Base-by-base conservation (phyloP, 2,888 invertebrate species). In the Diabrotica balteata region DNA sequence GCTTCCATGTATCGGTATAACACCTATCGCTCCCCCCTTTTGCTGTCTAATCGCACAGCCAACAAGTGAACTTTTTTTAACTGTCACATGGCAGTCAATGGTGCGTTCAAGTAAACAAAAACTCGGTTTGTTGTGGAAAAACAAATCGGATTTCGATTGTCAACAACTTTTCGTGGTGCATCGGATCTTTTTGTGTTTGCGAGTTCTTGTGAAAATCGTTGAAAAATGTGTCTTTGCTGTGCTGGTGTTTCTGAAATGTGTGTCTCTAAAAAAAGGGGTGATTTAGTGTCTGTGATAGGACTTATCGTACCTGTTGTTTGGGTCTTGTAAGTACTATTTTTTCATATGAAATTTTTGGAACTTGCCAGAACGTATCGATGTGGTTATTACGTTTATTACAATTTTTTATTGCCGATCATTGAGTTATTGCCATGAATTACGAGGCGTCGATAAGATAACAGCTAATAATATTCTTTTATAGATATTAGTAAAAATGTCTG, bases 51-150 rank as follows among this genome's bases (percentile, higher is more conserved):
- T 76, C 75, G 73, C 74, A 76, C 72, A 73, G 74, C 70, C 64
- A 69, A 63, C 63, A 66, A 70, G 62, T 66, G 72, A 69, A 65
- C 76, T 78, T 78, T 78, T 77, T 72, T 65, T 65, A 72, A 73
- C 71, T 75, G 75, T 77, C 77, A 77, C 76, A 76, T 76, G 76
- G 77, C 73, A 57, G 46, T 62, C 64, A 59, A 70, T 69, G 53
- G 59, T 59, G 54, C 68, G 70, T 57, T 66, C 66, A 61, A 57
- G 32, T 67, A 70, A 72, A 65, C 68, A 70, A 71, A 71, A 62
- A 32, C 32, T 32, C 32, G 32, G 32, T 32, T 67, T 68, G 69
- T 70, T 70, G 72, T 60, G 64, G 67, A 69, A 71, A 70, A 44
- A 17, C 22, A 57, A 50, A 50, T 32, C 32, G 32, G 32, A 32